Percentiles rank a stretch among this genome's conserved stretches.
These are phyloP conservation scores for Gadus chalcogrammus DNA, from an alignment of 2,113 vertebrate genomes.

Conservation along the genomic window DNA sequence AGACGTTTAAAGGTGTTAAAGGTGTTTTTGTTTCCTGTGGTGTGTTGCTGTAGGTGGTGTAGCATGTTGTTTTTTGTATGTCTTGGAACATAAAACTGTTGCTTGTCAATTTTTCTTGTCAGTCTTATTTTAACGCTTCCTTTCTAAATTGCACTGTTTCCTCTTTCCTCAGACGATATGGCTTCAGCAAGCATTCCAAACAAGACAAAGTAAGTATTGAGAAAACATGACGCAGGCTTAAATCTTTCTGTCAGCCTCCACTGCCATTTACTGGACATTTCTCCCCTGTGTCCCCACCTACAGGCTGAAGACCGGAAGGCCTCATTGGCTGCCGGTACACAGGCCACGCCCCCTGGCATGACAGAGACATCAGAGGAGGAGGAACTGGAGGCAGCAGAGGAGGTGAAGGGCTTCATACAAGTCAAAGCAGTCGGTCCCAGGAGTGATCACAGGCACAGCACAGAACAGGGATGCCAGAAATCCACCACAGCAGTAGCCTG, in stretches of 20 bases:
- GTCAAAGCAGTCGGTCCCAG: no score
- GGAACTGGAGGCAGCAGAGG: constrained; percentile 85
- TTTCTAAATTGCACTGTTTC: background rate
- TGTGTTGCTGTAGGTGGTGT: background rate
- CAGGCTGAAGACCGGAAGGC: constrained; percentile 81
- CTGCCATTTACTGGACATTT: background rate
- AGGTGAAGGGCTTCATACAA: constrained; percentile 65
- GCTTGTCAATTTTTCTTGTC: background rate
- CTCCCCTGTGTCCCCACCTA: constrained; percentile 14
- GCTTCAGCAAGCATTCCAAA: constrained; percentile 85
- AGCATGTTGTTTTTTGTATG: background rate
- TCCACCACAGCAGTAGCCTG: no score
- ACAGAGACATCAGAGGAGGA: constrained; percentile 80
- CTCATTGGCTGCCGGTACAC: constrained; percentile 51
- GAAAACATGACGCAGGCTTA: background rate
- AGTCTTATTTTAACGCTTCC: background rate
- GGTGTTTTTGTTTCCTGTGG: background rate
- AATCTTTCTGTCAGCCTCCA: background rate
- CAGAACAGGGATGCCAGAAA: no score
- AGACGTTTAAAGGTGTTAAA: no score
- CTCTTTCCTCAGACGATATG: constrained; percentile 77
- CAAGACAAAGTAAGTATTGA: constrained; percentile 79
- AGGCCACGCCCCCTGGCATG: constrained; percentile 67
- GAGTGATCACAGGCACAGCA: no score
- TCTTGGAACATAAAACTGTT: no score